Base-by-base conservation (phyloP, 2,113 vertebrate genomes). In the Hydropotes inermis region DNA sequence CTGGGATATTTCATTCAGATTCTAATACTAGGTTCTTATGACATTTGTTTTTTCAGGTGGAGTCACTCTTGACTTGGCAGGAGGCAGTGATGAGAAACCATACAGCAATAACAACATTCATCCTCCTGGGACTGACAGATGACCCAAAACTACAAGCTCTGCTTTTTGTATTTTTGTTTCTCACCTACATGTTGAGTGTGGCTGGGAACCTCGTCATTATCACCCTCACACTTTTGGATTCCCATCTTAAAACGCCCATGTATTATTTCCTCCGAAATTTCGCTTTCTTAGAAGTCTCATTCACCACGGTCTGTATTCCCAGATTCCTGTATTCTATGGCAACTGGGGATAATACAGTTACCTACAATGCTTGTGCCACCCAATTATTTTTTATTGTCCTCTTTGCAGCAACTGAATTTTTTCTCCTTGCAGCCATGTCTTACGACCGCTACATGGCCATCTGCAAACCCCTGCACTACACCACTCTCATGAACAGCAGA, bases 191-290 rank as follows among this genome's bases (percentile, higher is more conserved):
- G 21, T 23, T 97, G 36, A 96, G 94, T 74, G 74, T 97, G 54
- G n/a, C 92, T 50, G 95, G 98, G 70, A 98, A 97, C 47, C 47
- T 97, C 52, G 92, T 27, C 76, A 97, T 97, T 23, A 97, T 97
- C 33, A 39, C 79, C 14, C 97, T 98, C 45, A 98, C 95, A 13
- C 86, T 98, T 88, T 60, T 91, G 76, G 57, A 96, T 95, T 55
- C 87, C 13, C 93, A 94, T 23, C 97, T 97, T 39, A 96, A 98
- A 89, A 98, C 64, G 0, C 97, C 96, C 36, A 98, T 98, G 95
- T 98, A 97, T 81, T 97, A 96, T 89, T 97, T 97, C 30, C 98
- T 97, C 86, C 67, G 36, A 33, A 98, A 98, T 83, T 96, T 97
- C 94, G 97, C 97, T 82, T 89, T 98, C 89, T 85, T 97, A 52